These are phyloP conservation scores for Entosphenus tridentatus DNA, from an alignment of 2,113 vertebrate species.

Conservation along the genomic window DNA sequence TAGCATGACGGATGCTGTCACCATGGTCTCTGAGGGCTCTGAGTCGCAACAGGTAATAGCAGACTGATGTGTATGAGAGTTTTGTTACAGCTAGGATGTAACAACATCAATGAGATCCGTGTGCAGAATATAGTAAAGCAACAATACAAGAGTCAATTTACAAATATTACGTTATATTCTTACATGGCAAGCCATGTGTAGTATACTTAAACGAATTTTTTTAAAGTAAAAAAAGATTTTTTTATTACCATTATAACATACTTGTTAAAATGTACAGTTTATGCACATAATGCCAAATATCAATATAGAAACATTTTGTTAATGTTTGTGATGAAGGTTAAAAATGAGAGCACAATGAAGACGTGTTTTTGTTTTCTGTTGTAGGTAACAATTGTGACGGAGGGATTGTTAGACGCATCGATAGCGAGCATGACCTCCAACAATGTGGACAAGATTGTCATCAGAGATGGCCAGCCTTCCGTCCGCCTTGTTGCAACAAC, in stretches of 20 bases:
- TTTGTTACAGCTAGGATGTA: slow-evolving; percentile 13
- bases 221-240: not conserved
- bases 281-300: too few species aligned
- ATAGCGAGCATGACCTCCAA: slow-evolving; percentile 19
- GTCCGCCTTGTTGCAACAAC: slow-evolving; percentile 85
- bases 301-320: too few species aligned
- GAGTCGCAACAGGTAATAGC: slow-evolving; percentile 60
- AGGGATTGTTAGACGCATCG: slow-evolving; percentile 30
- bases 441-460: slow-evolving; percentile 58
- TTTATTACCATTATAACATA: not conserved
- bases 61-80: not conserved
- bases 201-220: not conserved
- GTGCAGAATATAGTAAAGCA: not conserved
- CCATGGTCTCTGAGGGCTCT: slow-evolving; percentile 72
- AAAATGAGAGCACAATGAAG: slow-evolving; percentile 7
- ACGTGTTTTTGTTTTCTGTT: slow-evolving; percentile 12
- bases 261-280: too few species aligned
- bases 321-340: too few species aligned
- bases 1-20: slow-evolving; percentile 56
- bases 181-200: not conserved
- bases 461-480: slow-evolving; percentile 52
- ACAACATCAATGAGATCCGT: not conserved
- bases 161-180: not conserved
- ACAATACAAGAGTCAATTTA: not conserved
- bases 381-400: slow-evolving; percentile 88